Conservation (phyloP, 1,140 invertebrate species). For the Araneus ventricosus region DNA sequence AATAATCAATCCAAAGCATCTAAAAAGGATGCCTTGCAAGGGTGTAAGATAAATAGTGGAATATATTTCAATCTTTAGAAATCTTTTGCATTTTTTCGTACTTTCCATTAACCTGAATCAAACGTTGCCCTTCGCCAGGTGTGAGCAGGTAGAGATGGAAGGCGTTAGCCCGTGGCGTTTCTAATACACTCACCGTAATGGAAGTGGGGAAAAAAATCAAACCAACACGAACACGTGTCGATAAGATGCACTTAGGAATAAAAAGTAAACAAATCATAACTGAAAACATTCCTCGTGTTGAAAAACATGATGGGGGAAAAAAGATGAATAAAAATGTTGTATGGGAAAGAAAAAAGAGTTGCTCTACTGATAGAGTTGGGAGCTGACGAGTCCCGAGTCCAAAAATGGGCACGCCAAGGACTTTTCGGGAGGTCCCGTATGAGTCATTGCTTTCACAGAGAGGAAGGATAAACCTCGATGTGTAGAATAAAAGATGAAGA, state of each 20-base stretch:
- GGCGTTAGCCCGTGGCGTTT: constrained; percentile 1
- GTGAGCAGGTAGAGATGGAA: neutral
- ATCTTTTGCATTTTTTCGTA: neutral
- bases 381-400: constrained; percentile 41
- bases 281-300: constrained; percentile 33
- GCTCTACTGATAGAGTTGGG: constrained; percentile 56
- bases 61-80: neutral
- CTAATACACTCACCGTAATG: neutral
- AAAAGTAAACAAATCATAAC: constrained; percentile 40
- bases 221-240: constrained; percentile 23
- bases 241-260: constrained; percentile 20
- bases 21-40: neutral
- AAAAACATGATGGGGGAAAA: constrained; percentile 43
- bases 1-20: neutral
- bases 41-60: neutral
- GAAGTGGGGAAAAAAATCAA: neutral
- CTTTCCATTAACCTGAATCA: constrained; percentile 6
- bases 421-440: constrained; percentile 68
- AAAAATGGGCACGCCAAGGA: constrained; percentile 65
- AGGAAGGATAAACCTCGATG: constrained; percentile 27
- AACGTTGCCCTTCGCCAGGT: neutral
- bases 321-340: constrained; percentile 19
- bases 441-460: constrained; percentile 59
- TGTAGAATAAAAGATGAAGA: constrained; percentile 4
- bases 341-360: constrained; percentile 38